A percentile compares a stretch with the other conserved stretches of the same genome.
Conservation (phyloP, 1,140 invertebrate genomes). For the Brachionus rotundiformis region DNA sequence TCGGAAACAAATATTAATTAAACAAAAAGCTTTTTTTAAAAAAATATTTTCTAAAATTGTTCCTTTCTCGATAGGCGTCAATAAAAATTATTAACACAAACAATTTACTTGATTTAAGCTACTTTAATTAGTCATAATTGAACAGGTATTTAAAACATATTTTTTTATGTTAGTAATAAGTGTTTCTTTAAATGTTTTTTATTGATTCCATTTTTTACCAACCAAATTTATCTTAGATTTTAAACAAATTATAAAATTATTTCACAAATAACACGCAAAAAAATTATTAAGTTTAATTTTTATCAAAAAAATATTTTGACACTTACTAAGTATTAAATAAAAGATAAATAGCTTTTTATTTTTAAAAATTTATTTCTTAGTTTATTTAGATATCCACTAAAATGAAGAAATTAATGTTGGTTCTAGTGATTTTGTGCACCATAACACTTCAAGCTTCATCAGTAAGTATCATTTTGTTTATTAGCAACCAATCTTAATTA, state of each 20-base stretch:
- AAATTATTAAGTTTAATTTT: not conserved
- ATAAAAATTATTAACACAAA: not conserved
- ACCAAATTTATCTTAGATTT: not conserved
- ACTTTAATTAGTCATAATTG: constrained; percentile 11
- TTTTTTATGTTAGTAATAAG: too few relatives aligned
- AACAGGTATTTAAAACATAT: constrained; percentile 1
- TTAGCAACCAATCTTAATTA: too few relatives aligned
- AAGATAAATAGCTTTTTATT: not conserved
- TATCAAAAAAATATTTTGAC: not conserved
- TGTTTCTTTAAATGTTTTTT: not conserved
- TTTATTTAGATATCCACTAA: not conserved
- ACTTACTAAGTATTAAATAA: not conserved
- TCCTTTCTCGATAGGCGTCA: not conserved
- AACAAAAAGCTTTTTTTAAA: not conserved
- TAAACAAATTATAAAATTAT: not conserved
- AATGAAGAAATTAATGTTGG: not conserved
- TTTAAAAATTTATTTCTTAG: not conserved
- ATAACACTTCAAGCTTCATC: not conserved
- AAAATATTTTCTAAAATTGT: not conserved
- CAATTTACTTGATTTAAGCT: not conserved
- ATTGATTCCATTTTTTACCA: not conserved
- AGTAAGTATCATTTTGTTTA: not conserved
- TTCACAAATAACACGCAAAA: not conserved
- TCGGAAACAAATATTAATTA: not conserved
- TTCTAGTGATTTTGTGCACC: not conserved